Evolutionary conservation across 30 jellyfish, hydroid and myxozoan genomes (phyloP), one percentile per base, ranked within the genome.

Genomic region (Aurelia aurita): DNA sequence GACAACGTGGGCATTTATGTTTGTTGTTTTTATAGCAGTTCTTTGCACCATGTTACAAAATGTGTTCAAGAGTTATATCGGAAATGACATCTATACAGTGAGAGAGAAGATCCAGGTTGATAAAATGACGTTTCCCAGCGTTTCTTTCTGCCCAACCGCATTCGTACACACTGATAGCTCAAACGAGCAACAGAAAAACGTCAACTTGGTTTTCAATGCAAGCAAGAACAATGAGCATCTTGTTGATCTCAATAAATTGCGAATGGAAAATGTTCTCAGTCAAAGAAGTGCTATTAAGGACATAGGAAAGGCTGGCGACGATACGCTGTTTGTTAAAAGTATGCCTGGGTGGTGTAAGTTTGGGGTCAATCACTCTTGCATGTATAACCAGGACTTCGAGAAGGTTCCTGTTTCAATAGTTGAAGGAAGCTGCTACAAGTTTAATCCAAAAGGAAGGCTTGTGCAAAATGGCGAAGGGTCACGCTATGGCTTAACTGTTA

Each of bases 321-420:
- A 20, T n/a, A 59, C 23, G 28, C 26, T 59, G 71, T 59, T 59
- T n/a, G 29, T 59, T n/a, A n/a, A 59, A n/a, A 34, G 71, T 34
- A 59, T 12, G 39, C 39, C 39, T 1, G 71, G 71, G 6, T 14
- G 43, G 28, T 59, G 71, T 5, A 14, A 20, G 29, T 59, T 59
- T 34, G 71, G 71, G 13, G 39, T 31, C 39, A 59, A 59, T 34
- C 13, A 59, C 22, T n/a, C 71, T 29, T 59, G 71, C 71, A 59
- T 10, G 26, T 59, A n/a, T 34, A 34, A 59, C 43, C 16, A n/a
- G 71, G 71, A 59, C 29, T 59, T 59, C 28, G 28, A 59, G 16
- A 34, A 10, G 71, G 28, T 59, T n/a, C 29, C 71, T 11, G 71
- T 10, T 4, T 59, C 29, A n/a, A 29, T n/a, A 10, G 26, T 59